phyloP scores from a whole-genome alignment of 2,113 vertebrate genomes.

The Galeopterus variegatus region DNA sequence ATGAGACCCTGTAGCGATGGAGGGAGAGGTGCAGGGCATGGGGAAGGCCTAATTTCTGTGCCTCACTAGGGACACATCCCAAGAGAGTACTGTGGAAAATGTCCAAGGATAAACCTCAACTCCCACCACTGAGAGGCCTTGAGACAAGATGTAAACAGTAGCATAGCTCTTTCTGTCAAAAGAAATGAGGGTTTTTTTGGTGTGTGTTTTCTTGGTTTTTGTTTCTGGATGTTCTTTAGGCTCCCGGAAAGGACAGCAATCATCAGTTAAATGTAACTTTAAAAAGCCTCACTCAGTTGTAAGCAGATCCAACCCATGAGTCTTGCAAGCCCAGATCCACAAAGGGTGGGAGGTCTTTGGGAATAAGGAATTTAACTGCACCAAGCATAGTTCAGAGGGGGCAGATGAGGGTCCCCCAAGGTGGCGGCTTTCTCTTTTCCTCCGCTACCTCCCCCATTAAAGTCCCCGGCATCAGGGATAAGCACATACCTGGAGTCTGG shows the following conservation, averaged over 20 bases:
- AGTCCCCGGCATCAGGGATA: accelerated
- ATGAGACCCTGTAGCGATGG: accelerated
- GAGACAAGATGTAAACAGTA: not conserved
- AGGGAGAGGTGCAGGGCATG: accelerated
- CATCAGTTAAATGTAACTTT: not conserved
- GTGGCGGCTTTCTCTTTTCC: not conserved
- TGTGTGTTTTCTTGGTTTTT: not conserved
- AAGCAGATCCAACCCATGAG: not conserved
- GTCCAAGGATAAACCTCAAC: not conserved
- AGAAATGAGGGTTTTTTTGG: not conserved
- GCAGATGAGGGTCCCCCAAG: accelerated
- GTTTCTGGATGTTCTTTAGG: not conserved
- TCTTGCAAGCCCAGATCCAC: accelerated
- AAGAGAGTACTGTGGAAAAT: not conserved
- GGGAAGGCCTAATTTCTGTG: not conserved
- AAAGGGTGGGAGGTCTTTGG: accelerated
- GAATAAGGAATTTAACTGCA: accelerated
- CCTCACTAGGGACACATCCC: not conserved
- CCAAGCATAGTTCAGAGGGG: accelerated
- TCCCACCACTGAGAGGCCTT: accelerated
- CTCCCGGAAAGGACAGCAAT: not conserved
- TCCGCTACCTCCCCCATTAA: accelerated
- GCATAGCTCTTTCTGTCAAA: accelerated
- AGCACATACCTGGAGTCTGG: slow-evolving; percentile 95
- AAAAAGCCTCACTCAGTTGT: accelerated